A percentile compares a stretch with the other conserved stretches of the same genome.
phyloP scores from a whole-genome alignment of 2,888 invertebrate species.

The Thecocarcelia acutangulata region DNA sequence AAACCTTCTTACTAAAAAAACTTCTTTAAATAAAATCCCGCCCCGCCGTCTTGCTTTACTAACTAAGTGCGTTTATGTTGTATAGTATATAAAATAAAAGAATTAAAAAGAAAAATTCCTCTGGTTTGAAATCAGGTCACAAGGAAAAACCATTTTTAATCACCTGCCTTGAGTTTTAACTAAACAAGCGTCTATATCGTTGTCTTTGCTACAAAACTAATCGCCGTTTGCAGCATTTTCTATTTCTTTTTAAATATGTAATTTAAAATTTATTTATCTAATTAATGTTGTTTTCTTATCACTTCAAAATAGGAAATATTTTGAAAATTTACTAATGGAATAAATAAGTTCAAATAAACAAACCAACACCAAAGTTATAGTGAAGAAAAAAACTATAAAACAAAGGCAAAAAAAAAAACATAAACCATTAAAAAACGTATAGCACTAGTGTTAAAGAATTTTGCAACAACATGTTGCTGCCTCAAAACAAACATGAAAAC shows the following conservation, averaged over 20 bases:
- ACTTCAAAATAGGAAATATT: conserved; percentile 31
- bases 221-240: background rate
- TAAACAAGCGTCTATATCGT: conserved; percentile 13
- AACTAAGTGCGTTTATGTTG: too few relatives aligned
- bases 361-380: conserved; percentile 15
- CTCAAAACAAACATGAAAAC: conserved; percentile 20
- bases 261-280: conserved; percentile 38
- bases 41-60: too few relatives aligned
- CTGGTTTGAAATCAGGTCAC: conserved; percentile 16
- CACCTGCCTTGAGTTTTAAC: conserved; percentile 15
- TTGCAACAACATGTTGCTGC: conserved; percentile 54
- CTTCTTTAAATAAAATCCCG: too few relatives aligned
- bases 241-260: conserved; percentile 10
- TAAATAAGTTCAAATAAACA: conserved; percentile 15
- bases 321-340: conserved; percentile 42
- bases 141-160: conserved; percentile 27
- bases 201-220: background rate
- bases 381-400: background rate
- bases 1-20: too few relatives aligned
- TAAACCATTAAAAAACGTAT: conserved; percentile 25
- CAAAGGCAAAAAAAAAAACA: background rate
- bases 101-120: background rate
- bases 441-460: conserved; percentile 35
- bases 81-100: too few relatives aligned
- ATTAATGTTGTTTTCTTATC: conserved; percentile 43